Base-by-base conservation (phyloP, 2,113 vertebrate genomes). In the Noctilio leporinus region DNA sequence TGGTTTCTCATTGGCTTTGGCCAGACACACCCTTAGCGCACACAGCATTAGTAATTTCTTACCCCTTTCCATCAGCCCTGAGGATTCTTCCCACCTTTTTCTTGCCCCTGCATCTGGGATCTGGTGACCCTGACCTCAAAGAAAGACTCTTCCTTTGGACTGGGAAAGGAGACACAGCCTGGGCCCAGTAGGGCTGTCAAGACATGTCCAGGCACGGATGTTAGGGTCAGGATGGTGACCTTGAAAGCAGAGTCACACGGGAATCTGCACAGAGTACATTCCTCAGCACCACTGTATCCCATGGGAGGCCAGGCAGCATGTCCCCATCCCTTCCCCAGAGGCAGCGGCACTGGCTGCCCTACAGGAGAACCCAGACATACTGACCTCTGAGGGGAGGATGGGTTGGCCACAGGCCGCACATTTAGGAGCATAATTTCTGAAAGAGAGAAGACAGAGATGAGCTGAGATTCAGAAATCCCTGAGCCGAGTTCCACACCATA, bases 341-440 rank as follows among this genome's bases (percentile, higher is more conserved):
- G 82, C 88, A 69, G 88, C 67, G 3, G 92, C 67, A 35, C 88
- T 95, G 82, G 88, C 67, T 47, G 80, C 89, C 67, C 69, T 9
- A 33, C 33, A 84, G 65, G 49, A 84, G 73, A 93, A 87, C 96
- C 98, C 98, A 98, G 97, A 94, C 70, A 72, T 11, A 97, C 98
- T 98, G 96, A 99, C 99, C 99, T 99, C 99, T 72, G 99, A 98
- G 65, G 99, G 99, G 93, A 99, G 97, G 97, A 99, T 99, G 91
- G 99, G 99, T 67, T 99, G 99, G 97, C 98, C 98, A 92, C 99
- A 99, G 96, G 99, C 98, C 11, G 99, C 99, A 53, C 99, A 99
- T 96, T 99, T 99, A 4, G 99, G 99, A 94, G 99, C 99, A 91
- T 99, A 99, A 49, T 98, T 99, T 98, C 99, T 99, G 97, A 75